Evolutionary conservation across 2,888 invertebrate species (phyloP), one percentile per base, ranked within the genome.

Genomic region (Caradrina kadenii): DNA sequence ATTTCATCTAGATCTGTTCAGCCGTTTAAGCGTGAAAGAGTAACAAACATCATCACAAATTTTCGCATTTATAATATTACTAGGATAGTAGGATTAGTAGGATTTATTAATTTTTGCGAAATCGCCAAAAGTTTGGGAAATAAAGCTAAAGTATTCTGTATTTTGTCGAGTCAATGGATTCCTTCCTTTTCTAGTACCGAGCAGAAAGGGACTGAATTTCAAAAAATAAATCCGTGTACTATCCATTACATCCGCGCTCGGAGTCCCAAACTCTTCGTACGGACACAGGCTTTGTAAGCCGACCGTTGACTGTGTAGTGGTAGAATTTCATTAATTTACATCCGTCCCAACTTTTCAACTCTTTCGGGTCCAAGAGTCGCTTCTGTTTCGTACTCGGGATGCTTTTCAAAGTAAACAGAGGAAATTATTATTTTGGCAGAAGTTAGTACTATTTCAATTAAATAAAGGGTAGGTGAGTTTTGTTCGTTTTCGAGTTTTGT

Each of bases 311-410:
- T 78, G 75, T 66, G 76, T 77, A 75, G 72, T 82, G 81, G 87
- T 82, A 72, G 89, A 92, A 92, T 93, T 93, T 92, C 92, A 94
- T 93, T 94, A 94, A 93, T 92, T 94, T 93, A 90, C 92, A 93
- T 92, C 89, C 88, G 87, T 73, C 77, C 86, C 90, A 91, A 91
- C 92, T 91, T 89, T 82, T 60, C 61, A 76, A 84, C 80, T 84
- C 77, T 83, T 83, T 80, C 72, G 45, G 45, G 45, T 74, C 81
- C 80, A 87, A 82, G 85, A 88, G 88, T 87, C 87, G 87, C 88
- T 87, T 70, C 86, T 89, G 88, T 88, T 89, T 87, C 76, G 86
- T 81, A 87, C 85, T 72, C 81, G 79, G 73, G 79, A 69, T 82
- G 73, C 58, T 79, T 76, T 76, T 77, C 68, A 75, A 76, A 82